phyloP scores from a whole-genome alignment of 2,888 invertebrate species.

The Agriopis aurantiaria region DNA sequence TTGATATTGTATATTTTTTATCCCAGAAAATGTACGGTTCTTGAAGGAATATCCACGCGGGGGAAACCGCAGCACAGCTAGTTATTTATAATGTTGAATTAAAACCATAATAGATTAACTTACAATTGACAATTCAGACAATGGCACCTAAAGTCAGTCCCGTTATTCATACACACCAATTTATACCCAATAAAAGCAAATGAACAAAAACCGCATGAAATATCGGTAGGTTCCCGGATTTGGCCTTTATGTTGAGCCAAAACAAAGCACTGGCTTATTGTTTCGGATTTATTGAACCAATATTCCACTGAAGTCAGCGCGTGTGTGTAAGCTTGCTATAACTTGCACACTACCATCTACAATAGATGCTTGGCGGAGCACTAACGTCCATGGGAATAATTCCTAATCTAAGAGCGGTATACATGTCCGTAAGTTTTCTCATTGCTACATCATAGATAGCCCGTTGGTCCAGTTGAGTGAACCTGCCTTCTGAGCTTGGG shows the following conservation, averaged over 20 bases:
- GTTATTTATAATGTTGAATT: too few relatives aligned
- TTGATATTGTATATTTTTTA: too few relatives aligned
- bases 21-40: too few relatives aligned
- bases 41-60: too few relatives aligned
- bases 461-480: too few relatives aligned
- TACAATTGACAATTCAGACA: conserved; percentile 26
- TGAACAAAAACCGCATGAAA: conserved; percentile 49
- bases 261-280: conserved; percentile 44
- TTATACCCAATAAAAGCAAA: conserved; percentile 49
- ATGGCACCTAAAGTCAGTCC: conserved; percentile 34
- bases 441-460: not conserved
- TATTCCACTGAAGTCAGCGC: conserved; percentile 44
- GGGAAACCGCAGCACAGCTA: too few relatives aligned
- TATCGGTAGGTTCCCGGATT: conserved; percentile 45
- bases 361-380: conserved; percentile 11
- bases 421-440: not conserved
- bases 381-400: not conserved
- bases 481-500: too few relatives aligned
- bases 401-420: not conserved
- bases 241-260: conserved; percentile 47
- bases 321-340: conserved; percentile 39
- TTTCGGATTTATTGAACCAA: conserved; percentile 50
- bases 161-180: conserved; percentile 47
- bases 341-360: conserved; percentile 34
- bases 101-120: not conserved